Base-by-base conservation (phyloP, 1,140 invertebrate species). In the Drosophila azteca region DNA sequence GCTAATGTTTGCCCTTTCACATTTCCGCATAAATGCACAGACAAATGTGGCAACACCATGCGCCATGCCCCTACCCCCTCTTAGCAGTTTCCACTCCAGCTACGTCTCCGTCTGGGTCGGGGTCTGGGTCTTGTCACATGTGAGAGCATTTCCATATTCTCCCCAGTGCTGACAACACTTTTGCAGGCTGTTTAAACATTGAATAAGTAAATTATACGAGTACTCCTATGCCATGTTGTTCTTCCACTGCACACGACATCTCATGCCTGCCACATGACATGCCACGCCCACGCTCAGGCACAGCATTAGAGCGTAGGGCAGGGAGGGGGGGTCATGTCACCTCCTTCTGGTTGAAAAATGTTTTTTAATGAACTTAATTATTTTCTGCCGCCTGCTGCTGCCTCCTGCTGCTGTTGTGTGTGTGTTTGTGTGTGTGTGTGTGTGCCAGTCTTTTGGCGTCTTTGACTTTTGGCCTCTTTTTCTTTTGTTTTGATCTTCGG, bases 21-120 rank as follows among this genome's bases (percentile, higher is more conserved):
- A 87, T 87, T 87, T 78, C 79, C 79, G 81, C 82, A 85, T 77
- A 78, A 87, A 77, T 81, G 82, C 75, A 74, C 69, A 81, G 73
- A 61, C 64, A 74, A 74, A 58, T 66, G 66, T 50, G 48, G 51
- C 70, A 46, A 75, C 63, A 61, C 54, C 50, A 64, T 17, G n/a
- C 13, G n/a, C 20, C 11, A n/a, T 9, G 45, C 53, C 20, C 20
- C 31, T 20, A 39, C 41, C 17, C 20, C 5, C 46, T 7, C 51
- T 29, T 5, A n/a, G 26, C 6, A 26, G 22, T 54, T 49, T 5
- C 43, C 45, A 45, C 29, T n/a, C n/a, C n/a, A n/a, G n/a, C 17
- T n/a, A 2, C n/a, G 20, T 20, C 45, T 43, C 45, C 60, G 55
- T 45, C 22, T 17, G 44, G 41, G 61, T 26, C 24, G 4, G 22